Evolutionary conservation across 1,140 invertebrate species (phyloP).

Genomic region (Goniozus legneri): DNA sequence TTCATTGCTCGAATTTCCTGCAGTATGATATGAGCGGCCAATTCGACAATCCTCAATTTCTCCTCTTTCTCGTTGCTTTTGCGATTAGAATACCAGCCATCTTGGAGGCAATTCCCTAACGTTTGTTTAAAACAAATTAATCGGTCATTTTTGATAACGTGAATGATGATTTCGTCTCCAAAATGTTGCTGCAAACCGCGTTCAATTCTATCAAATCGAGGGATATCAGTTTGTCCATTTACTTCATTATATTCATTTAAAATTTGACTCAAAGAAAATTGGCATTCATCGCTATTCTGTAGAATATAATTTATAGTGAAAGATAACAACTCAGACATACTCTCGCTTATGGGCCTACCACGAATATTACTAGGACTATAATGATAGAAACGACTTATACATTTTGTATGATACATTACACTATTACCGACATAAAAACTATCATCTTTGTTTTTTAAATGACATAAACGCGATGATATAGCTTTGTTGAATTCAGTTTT

Average conservation of each 20-base stretch:
- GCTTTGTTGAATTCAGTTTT: neutral
- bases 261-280: slow-evolving; percentile 10
- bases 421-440: neutral
- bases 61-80: slow-evolving; percentile 5
- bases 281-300: slow-evolving; percentile 2
- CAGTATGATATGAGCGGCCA: slow-evolving; percentile 10
- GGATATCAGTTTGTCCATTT: slow-evolving; percentile 7
- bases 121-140: slow-evolving; percentile 7
- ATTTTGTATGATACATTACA: slow-evolving; percentile 1
- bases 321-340: neutral
- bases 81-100: slow-evolving; percentile 7
- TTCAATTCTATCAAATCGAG: slow-evolving; percentile 10
- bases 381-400: neutral
- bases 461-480: neutral
- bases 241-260: neutral
- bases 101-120: slow-evolving; percentile 7
- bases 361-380: neutral
- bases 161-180: neutral
- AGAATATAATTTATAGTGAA: slow-evolving; percentile 2
- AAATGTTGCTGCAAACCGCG: slow-evolving; percentile 6
- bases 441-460: neutral
- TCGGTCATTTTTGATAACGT: neutral
- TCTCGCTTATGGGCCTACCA: neutral
- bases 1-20: slow-evolving; percentile 8
- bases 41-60: slow-evolving; percentile 5